These are phyloP conservation scores for Polypterus bichir DNA, from an alignment of 2,113 vertebrate genomes.

Conservation along the genomic window DNA sequence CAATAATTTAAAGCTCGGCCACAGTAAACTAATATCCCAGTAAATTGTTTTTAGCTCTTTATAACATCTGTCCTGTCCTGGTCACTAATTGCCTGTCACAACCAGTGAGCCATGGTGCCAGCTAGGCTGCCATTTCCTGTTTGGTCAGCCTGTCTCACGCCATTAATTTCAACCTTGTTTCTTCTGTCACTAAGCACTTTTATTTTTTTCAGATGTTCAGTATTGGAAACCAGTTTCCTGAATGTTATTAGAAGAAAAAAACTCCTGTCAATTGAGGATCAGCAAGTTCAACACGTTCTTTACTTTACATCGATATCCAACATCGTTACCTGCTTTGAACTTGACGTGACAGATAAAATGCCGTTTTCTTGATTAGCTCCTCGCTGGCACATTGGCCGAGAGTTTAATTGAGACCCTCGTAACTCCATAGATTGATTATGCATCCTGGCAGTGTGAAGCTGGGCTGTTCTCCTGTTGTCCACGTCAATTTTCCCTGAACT, in stretches of 20 bases:
- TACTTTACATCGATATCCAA: too few species aligned
- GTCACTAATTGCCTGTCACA: conserved; percentile 57
- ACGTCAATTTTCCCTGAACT: too few species aligned
- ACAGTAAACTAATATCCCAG: conserved; percentile 29
- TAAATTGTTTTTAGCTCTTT: conserved; percentile 33
- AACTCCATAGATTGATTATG: too few species aligned
- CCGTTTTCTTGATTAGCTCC: too few species aligned
- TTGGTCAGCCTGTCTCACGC: conserved; percentile 51
- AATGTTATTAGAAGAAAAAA: conserved; percentile 15
- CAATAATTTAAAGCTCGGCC: conserved; percentile 22
- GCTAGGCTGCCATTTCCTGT: conserved; percentile 49
- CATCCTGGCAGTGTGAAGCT: too few species aligned
- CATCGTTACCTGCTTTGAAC: too few species aligned
- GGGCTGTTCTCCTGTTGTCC: too few species aligned
- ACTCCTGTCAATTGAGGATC: too few species aligned
- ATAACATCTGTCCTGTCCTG: conserved; percentile 41
- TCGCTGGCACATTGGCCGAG: too few species aligned
- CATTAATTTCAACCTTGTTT: conserved; percentile 45
- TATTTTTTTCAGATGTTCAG: conserved; percentile 13
- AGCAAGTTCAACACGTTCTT: too few species aligned
- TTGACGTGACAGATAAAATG: too few species aligned
- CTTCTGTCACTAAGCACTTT: conserved; percentile 31
- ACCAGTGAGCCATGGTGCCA: conserved; percentile 36
- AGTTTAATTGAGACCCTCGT: too few species aligned
- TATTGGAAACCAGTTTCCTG: conserved; percentile 42